Evolutionary conservation across 2,888 invertebrate genomes (phyloP).

Genomic region (Nezara viridula): DNA sequence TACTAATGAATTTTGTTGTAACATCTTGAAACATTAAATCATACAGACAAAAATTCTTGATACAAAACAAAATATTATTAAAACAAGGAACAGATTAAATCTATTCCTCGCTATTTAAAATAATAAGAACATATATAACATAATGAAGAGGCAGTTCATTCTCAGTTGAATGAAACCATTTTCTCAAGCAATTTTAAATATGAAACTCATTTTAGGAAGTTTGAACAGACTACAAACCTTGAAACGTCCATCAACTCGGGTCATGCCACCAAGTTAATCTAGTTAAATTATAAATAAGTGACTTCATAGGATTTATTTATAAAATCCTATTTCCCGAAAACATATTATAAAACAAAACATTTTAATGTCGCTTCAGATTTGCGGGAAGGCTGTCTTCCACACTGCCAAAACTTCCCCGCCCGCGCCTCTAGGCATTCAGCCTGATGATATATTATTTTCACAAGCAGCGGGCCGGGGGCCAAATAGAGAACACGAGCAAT

Average conservation of each 20-base stretch:
- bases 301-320: background rate
- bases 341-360: constrained; percentile 32
- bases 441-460: constrained; percentile 8
- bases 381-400: background rate
- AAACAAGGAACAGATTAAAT: no score
- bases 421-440: background rate
- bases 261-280: background rate
- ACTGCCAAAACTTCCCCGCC: background rate
- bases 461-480: background rate
- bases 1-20: no score
- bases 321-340: constrained; percentile 18
- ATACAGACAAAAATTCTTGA: no score
- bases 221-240: background rate
- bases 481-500: background rate
- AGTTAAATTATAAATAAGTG: background rate
- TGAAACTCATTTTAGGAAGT: background rate
- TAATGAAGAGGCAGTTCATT: no score
- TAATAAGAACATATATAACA: no score
- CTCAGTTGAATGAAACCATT: background rate
- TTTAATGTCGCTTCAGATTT: constrained; percentile 9
- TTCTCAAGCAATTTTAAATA: background rate
- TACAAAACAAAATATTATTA: no score
- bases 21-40: no score
- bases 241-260: background rate
- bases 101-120: no score